These are phyloP conservation scores for Euzetes globulus DNA, from an alignment of 2,888 invertebrate species.

Conservation along the genomic window DNA sequence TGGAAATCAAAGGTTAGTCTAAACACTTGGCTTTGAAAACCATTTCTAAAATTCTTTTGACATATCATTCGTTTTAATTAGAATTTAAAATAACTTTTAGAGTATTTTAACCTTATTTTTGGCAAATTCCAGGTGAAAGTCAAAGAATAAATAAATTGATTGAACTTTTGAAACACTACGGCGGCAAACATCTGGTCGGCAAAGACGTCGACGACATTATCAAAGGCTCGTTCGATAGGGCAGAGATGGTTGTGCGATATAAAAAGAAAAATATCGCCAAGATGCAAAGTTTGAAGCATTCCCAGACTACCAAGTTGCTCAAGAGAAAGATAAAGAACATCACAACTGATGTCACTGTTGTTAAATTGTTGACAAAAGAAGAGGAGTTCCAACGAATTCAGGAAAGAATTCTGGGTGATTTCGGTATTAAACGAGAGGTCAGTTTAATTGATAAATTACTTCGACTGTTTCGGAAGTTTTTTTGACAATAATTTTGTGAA, in stretches of 20 bases:
- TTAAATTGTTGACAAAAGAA: constrained; percentile 21
- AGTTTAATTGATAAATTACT: not conserved
- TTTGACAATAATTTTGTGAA: not conserved
- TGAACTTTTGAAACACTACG: constrained; percentile 26
- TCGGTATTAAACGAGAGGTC: constrained; percentile 27
- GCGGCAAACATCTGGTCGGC: constrained; percentile 22
- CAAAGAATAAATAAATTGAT: constrained; percentile 17
- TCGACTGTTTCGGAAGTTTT: too few species aligned
- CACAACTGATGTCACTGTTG: constrained; percentile 18
- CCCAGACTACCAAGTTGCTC: constrained; percentile 6
- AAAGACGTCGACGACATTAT: constrained; percentile 33
- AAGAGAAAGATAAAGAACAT: constrained; percentile 19
- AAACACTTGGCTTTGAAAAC: too few species aligned
- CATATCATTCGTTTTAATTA: too few species aligned
- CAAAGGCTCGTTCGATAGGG: constrained; percentile 27
- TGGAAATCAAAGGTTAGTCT: not conserved
- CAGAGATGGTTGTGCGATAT: constrained; percentile 23
- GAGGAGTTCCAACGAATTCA: constrained; percentile 22
- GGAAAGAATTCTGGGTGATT: constrained; percentile 1
- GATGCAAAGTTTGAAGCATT: constrained; percentile 8
- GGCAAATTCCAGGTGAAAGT: not conserved
- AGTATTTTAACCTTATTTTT: too few species aligned
- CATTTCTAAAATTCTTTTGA: too few species aligned
- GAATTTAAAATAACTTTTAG: too few species aligned
- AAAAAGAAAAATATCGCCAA: constrained; percentile 27